Base-by-base conservation (phyloP, 2,888 invertebrate species). In the Hyppa rectilinea region DNA sequence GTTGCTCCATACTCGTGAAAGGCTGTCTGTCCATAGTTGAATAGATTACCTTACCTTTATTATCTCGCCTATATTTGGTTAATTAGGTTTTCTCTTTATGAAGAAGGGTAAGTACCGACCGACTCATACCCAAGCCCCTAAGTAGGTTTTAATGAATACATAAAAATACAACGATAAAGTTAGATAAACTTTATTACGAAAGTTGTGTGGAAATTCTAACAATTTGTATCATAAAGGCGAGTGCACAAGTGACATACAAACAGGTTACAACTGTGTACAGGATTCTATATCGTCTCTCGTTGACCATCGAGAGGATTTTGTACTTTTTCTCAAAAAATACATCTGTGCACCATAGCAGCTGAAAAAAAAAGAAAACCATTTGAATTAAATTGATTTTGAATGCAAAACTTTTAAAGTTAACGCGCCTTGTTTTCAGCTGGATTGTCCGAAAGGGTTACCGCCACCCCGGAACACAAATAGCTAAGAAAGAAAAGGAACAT, bases 281-380 rank as follows among this genome's bases (percentile, higher is more conserved):
- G 1, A 82, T 60, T 49, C 67, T 78, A 45, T 85, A 84, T 10
- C 86, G 49, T 36, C 53, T 61, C 38, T 72, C 75, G 47, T 83
- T 77, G 29, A 88, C 61, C 31, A 84, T 67, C 1, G 71, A 67
- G 0, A 81, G 75, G 0, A 82, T 17, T 49, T 83, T 86, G 69
- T 88, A 82, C 29, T 65, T 71, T 52, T 81, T 83, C 45, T 76
- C 76, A 14, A 87, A 79, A 7, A 87, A 64, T 0, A 84, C 17
- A 36, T 88, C 89, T 12, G 87, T 83, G 67, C 83, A 85, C 88
- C 88, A 88, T 77, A 87, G 79, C 17, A 88, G 7, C 88, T 88
- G 84, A n/a, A 87, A 87, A 31, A 71, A 23, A 56, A 1, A 12
- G 47, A 64, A 26, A 49, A 1, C 20, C 20, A 5, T 20, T 5